Evolutionary conservation across 1,140 invertebrate genomes (phyloP), one percentile per base, ranked within the genome.

Genomic region (Caenorhabditis remanei): DNA sequence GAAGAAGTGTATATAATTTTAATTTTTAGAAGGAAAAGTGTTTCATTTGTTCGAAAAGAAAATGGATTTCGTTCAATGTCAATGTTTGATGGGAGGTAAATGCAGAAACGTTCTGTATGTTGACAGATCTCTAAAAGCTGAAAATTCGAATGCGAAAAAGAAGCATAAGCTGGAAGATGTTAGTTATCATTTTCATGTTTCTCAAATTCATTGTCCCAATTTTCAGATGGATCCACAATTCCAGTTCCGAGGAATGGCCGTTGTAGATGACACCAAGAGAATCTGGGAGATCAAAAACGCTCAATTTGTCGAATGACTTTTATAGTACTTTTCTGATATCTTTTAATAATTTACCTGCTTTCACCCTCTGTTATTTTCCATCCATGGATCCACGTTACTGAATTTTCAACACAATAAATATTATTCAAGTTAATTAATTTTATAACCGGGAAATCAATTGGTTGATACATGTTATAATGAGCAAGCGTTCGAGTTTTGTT

Each of bases 61-160:
- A 11, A 79, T 50, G 0, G 71, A 79, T 50, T 79, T 79, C 46
- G 46, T 79, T 11, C 43, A 50, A 0, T 79, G 71, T 41, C 16
- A 24, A 21, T 79, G 71, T 14, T 6, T 2, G 6, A 13, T 40
- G n/a, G 40, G 14, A 16, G 4, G 2, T 5, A 32, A 41, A 16
- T 79, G 71, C 40, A 40, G 71, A 79, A 40, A 50, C 14, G n/a
- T 79, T 79, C 19, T 79, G 2, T 79, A 79, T 79, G 24, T 79
- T 14, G 71, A 79, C n/a, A n/a, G 9, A 63, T 63, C 61, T 8
- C 56, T 58, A n/a, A 58, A n/a, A n/a, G 14, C 56, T n/a, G 16
- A n/a, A 8, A n/a, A 58, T 58, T 19, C 16, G n/a, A 8, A 16
- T 6, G 56, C n/a, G 13, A 19, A n/a, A 9, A 71, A 71, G 16